These are phyloP conservation scores for Epinephelus malabaricus DNA, from an alignment of 2,797 vertebrate genomes.

Conservation along the genomic window DNA sequence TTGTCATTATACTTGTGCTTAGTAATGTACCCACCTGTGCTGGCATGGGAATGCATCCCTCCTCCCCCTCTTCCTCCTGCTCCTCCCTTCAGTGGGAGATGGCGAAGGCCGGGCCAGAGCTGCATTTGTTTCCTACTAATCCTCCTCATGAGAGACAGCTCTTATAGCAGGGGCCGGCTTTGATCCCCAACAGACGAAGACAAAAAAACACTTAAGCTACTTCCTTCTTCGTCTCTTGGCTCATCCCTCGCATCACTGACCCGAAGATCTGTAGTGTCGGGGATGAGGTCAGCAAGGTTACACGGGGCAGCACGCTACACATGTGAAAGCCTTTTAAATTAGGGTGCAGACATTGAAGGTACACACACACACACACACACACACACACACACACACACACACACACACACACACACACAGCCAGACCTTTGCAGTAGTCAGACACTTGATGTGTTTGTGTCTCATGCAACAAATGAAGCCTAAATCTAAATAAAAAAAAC, in stretches of 20 bases:
- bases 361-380: slow-evolving; percentile 7
- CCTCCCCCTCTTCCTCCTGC: slow-evolving; percentile 18
- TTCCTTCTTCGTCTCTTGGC: slow-evolving; percentile 69
- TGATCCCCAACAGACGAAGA: slow-evolving; percentile 83
- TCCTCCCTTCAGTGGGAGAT: slow-evolving; percentile 36
- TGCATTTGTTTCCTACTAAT: slow-evolving; percentile 80
- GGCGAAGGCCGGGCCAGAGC: slow-evolving; percentile 31
- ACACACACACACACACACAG: background rate
- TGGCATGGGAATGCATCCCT: slow-evolving; percentile 31
- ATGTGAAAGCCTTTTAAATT: slow-evolving; percentile 24
- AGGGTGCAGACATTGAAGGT: background rate
- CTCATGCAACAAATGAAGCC: slow-evolving; percentile 40
- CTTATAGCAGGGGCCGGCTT: slow-evolving; percentile 75
- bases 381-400: background rate
- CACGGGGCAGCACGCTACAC: slow-evolving; percentile 35
- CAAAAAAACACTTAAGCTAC: slow-evolving; percentile 80
- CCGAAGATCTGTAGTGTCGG: slow-evolving; percentile 44
- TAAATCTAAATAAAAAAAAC: slow-evolving; percentile 65
- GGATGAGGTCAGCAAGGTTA: slow-evolving; percentile 71
- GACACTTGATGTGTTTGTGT: slow-evolving; percentile 50
- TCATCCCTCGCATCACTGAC: slow-evolving; percentile 67
- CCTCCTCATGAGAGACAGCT: slow-evolving; percentile 77
- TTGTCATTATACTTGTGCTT: slow-evolving; percentile 46
- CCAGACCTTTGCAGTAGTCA: slow-evolving; percentile 41
- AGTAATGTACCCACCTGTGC: slow-evolving; percentile 58